Evolutionary conservation across 2,797 vertebrate genomes (phyloP), one percentile per base, ranked within the genome.

Genomic region (Remorina albescens): DNA sequence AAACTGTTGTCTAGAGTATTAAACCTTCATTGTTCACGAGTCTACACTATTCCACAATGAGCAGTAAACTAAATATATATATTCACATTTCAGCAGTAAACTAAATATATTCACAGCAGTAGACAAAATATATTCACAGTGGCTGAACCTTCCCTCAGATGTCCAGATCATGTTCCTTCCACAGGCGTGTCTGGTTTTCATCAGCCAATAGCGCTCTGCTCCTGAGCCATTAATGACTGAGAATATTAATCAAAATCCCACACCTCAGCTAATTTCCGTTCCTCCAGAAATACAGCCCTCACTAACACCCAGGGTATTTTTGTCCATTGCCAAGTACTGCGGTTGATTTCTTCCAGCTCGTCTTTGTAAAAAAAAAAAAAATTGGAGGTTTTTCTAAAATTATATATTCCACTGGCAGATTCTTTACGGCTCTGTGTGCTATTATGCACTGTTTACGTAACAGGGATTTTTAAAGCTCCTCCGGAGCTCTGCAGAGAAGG

Each of bases 161-260:
- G 41, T 71, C 47, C 65, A 58, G 28, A 49, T 72, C 30, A 26
- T 23, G 21, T 3, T 11, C 8, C 55, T 69, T 51, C 80, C 65
- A 25, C 53, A 39, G 58, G 50, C 36, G 21, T 71, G 28, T 63
- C 36, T 18, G 1, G 36, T 60, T 62, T n/a, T 63, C 37, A 69
- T 62, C 37, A 61, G 57, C 46, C 75, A 57, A 65, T 21, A 37
- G 58, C 25, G 69, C 51, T 73, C 67, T 62, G 68, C 49, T 68
- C 58, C 76, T 56, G 16, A 71, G 54, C 80, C 80, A 80, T 83
- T 75, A 88, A 56, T 59, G 67, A 54, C 47, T 56, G 61, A 56
- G 67, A 80, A 74, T 80, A 91, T 91, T 78, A 76, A 89, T 89
- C 82, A 90, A 55, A 80, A 78, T 77, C 64, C 36, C 59, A 76